Evolutionary conservation across 1,140 invertebrate species (phyloP).

Genomic region (Coboldia fuscipes): DNA sequence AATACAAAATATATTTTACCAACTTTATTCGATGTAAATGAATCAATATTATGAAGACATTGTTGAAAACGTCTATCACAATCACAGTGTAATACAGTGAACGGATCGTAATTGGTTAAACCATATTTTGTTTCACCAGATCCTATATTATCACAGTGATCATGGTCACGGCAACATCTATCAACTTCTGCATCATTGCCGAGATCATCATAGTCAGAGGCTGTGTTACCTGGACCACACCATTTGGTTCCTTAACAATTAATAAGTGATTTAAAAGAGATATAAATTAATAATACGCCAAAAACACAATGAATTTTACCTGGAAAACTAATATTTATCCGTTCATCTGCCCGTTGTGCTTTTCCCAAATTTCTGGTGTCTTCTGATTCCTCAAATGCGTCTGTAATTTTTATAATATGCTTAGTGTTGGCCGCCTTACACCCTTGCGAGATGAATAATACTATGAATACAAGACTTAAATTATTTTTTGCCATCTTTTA

Average conservation of each 20-base stretch:
- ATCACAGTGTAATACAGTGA: constrained; percentile 36
- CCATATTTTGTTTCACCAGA: constrained; percentile 31
- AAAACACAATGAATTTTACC: too few species aligned
- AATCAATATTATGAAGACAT: constrained; percentile 32
- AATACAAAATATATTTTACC: constrained; percentile 45
- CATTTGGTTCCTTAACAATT: constrained; percentile 42
- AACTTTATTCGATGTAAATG: constrained; percentile 26
- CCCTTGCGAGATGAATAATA: too few species aligned
- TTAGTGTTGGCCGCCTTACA: too few species aligned
- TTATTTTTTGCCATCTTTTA: too few species aligned
- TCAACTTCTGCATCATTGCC: constrained; percentile 42
- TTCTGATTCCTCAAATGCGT: too few species aligned
- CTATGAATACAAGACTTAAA: too few species aligned
- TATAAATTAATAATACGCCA: too few species aligned
- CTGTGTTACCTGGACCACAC: constrained; percentile 52
- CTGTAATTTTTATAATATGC: too few species aligned
- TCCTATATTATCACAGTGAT: constrained; percentile 44
- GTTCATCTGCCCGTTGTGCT: too few species aligned
- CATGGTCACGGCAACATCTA: constrained; percentile 55
- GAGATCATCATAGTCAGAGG: constrained; percentile 41
- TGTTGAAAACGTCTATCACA: constrained; percentile 44
- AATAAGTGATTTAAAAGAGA: too few species aligned
- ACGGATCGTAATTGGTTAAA: constrained; percentile 35
- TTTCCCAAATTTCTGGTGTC: too few species aligned
- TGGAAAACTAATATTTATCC: too few species aligned